Evolutionary conservation across 64 coral and sea anemone genomes (phyloP).

Genomic region (Actinia equina): DNA sequence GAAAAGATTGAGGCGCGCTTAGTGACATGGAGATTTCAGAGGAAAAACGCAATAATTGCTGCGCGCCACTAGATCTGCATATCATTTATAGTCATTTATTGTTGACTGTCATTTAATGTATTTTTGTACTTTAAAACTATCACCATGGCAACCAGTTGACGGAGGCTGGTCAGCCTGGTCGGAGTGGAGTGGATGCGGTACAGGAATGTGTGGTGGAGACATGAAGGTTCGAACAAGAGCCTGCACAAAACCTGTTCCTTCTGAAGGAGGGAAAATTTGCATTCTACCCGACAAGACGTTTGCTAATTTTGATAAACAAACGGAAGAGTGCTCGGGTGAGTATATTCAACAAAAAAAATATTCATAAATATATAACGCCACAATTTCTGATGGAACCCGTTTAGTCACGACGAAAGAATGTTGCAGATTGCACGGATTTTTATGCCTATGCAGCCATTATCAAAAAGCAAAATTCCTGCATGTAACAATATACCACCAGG

Average conservation of each 20-base stretch:
- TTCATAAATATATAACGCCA: background rate
- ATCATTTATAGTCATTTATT: background rate
- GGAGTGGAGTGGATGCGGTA: conserved; percentile 27
- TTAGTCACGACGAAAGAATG: too few species aligned
- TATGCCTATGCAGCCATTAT: too few species aligned
- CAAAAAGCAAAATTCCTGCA: too few species aligned
- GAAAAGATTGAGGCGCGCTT: too few species aligned
- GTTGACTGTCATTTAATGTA: background rate
- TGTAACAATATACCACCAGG: too few species aligned
- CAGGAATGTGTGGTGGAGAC: conserved; percentile 23
- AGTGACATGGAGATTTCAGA: too few species aligned
- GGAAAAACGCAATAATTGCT: too few species aligned
- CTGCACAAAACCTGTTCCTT: conserved; percentile 27
- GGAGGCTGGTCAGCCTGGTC: conserved; percentile 15
- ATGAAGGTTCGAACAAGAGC: conserved; percentile 12
- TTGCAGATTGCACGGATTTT: too few species aligned
- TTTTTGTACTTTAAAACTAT: background rate
- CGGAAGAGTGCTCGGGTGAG: background rate
- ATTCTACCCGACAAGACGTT: background rate
- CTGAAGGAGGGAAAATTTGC: conserved; percentile 28
- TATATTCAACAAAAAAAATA: too few species aligned
- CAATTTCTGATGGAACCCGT: too few species aligned
- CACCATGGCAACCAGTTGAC: background rate
- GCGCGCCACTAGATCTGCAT: too few species aligned
- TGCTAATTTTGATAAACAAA: background rate